Base-by-base conservation (phyloP, 2,113 vertebrate species). In the Dolichallabes microphthalmus region DNA sequence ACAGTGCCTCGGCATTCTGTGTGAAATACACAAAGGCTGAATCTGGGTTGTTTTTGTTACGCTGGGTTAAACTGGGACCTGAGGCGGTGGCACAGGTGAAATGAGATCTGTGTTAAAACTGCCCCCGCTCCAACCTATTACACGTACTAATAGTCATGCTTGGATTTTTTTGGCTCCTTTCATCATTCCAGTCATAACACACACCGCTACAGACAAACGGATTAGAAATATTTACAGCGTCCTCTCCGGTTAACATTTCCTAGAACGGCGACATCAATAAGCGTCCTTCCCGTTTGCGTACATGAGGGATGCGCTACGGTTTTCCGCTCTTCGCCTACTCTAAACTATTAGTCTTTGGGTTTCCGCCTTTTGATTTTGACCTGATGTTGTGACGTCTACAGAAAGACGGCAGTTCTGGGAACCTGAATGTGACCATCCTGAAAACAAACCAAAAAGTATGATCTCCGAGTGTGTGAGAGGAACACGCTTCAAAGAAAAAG, bases 171-270 rank as follows among this genome's bases (percentile, higher is more conserved):
- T 19, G 25, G 25, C 60, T 81, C n/a, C 58, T 84, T 63, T 11
- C 14, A 53, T n/a, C 79, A 83, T 79, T 82, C 39, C 83, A 85
- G 73, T 71, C 45, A 14, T 63, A 85, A 83, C 55, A 80, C 45
- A 64, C 45, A 32, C 39, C 27, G 20, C 5, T 12, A 35, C n/a
- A 39, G 61, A 58, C 57, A 74, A 63, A 83, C 74, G 80, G 7
- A 1, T 32, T 1, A 39, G 25, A 50, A 64, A 69, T 81, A 60
- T 86, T 86, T 80, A 74, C 57, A 10, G 11, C 12, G 0, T 22
- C 22, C 32, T 5, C 25, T 84, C 50, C 15, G 1, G 1, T n/a
- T n/a, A 50, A 22, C 55, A 1, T 58, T 6, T 39, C 74, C 71
- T 55, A 22, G 53, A 61, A 19, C 30, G 76, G 45, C n/a, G 57